Evolutionary conservation across 1,140 invertebrate genomes (phyloP).

Genomic region (Calephelis nemesis): DNA sequence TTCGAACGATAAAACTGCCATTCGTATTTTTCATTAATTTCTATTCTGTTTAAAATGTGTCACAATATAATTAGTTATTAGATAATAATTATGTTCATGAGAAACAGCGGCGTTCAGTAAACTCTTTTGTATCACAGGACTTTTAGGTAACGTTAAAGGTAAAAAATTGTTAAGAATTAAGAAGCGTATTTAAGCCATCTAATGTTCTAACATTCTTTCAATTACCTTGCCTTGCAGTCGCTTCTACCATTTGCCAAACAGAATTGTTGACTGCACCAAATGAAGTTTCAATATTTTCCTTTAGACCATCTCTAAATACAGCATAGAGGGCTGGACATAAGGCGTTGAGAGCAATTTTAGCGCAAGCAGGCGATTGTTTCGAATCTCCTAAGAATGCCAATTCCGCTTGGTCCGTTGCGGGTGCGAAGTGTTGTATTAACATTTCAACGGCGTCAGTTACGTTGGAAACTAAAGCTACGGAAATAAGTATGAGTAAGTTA

Average conservation of each 20-base stretch:
- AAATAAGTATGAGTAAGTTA: slow-evolving; percentile 13
- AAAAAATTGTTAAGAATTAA: too few species aligned
- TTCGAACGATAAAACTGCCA: too few species aligned
- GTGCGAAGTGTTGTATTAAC: slow-evolving; percentile 81
- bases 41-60: too few species aligned
- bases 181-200: not conserved
- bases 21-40: too few species aligned
- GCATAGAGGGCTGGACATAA: slow-evolving; percentile 92
- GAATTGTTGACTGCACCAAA: slow-evolving; percentile 93
- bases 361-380: slow-evolving; percentile 81
- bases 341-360: slow-evolving; percentile 85
- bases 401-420: slow-evolving; percentile 79
- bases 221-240: slow-evolving; percentile 90
- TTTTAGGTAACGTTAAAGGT: too few species aligned
- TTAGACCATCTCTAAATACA: slow-evolving; percentile 90
- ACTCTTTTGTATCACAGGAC: too few species aligned
- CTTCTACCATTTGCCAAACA: slow-evolving; percentile 93
- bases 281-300: slow-evolving; percentile 88
- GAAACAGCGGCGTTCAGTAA: too few species aligned
- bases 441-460: slow-evolving; percentile 85
- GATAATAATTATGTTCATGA: too few species aligned
- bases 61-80: too few species aligned
- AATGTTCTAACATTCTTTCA: not conserved
- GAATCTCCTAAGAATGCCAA: slow-evolving; percentile 79
- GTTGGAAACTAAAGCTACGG: slow-evolving; percentile 82